phyloP scores from a whole-genome alignment of 2,888 invertebrate species.

The Amiota minor region DNA sequence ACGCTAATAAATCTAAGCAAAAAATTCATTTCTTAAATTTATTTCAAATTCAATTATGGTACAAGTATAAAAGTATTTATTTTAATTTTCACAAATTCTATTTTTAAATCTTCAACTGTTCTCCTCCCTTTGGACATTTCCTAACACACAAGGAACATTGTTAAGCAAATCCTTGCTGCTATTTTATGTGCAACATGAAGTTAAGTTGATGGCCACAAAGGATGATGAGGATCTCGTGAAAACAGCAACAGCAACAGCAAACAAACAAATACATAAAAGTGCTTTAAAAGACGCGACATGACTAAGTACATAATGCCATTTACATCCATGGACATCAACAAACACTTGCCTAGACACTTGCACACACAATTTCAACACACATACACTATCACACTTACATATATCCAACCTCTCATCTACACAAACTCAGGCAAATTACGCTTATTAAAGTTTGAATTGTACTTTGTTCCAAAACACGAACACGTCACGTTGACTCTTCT shows the following conservation, averaged over 20 bases:
- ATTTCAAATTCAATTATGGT: too few species aligned
- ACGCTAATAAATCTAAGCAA: too few species aligned
- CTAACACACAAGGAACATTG: background rate
- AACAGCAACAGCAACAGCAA: too few species aligned
- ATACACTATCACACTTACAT: constrained; percentile 17
- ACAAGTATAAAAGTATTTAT: too few species aligned
- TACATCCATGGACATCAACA: background rate
- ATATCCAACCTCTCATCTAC: constrained; percentile 25
- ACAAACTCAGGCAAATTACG: constrained; percentile 47
- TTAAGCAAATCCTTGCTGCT: background rate
- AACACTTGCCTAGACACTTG: constrained; percentile 18
- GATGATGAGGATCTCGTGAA: too few species aligned
- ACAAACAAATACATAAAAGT: too few species aligned
- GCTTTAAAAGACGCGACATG: background rate
- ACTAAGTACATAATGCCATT: constrained; percentile 12
- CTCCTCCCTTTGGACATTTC: too few species aligned
- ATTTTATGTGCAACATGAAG: background rate
- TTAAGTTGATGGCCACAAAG: background rate
- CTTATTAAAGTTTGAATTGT: constrained; percentile 15
- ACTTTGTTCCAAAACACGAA: constrained; percentile 7
- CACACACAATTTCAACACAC: constrained; percentile 17
- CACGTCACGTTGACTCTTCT: background rate
- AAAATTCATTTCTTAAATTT: too few species aligned
- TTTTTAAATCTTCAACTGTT: too few species aligned
- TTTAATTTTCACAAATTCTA: too few species aligned